Percentiles rank a stretch among this genome's conserved stretches.
phyloP scores from a whole-genome alignment of 1,140 invertebrate species.

The Megalonaias nervosa region DNA sequence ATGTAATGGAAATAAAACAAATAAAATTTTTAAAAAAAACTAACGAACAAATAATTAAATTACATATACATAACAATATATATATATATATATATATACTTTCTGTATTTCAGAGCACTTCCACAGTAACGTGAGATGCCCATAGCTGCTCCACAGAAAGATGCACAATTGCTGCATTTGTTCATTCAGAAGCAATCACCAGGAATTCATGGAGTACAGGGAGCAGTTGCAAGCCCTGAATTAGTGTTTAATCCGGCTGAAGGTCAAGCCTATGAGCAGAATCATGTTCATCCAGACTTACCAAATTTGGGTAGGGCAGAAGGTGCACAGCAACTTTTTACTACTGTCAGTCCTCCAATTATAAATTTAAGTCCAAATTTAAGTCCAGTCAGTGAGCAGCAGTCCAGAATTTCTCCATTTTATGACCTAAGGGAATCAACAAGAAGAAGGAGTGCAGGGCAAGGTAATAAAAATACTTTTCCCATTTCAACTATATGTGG shows the following conservation, averaged over 20 bases:
- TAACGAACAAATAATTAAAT: too few species aligned
- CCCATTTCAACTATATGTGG: too few species aligned
- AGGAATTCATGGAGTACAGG: constrained; percentile 28
- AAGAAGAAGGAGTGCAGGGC: constrained; percentile 63
- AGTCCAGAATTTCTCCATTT: constrained; percentile 63
- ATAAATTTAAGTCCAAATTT: constrained; percentile 70
- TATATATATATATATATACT: too few species aligned
- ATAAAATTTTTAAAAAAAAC: too few species aligned
- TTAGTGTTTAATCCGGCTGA: constrained; percentile 45
- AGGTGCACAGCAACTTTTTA: constrained; percentile 49
- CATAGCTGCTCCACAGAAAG: constrained; percentile 59
- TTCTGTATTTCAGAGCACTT: too few species aligned
- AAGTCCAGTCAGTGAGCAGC: constrained; percentile 61
- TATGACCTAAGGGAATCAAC: constrained; percentile 68
- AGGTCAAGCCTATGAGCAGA: constrained; percentile 10
- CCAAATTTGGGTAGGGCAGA: constrained; percentile 8
- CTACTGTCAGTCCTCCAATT: constrained; percentile 69
- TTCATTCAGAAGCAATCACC: constrained; percentile 37
- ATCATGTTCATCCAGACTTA: constrained; percentile 7
- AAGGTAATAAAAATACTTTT: constrained; percentile 8
- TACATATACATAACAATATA: too few species aligned
- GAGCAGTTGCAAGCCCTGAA: constrained; percentile 47
- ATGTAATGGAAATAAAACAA: too few species aligned
- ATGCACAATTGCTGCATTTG: constrained; percentile 29
- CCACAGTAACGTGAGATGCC: constrained; percentile 41